Evolutionary conservation across 2,797 vertebrate genomes (phyloP), one percentile per base, ranked within the genome.

Genomic region (Galago senegalensis): DNA sequence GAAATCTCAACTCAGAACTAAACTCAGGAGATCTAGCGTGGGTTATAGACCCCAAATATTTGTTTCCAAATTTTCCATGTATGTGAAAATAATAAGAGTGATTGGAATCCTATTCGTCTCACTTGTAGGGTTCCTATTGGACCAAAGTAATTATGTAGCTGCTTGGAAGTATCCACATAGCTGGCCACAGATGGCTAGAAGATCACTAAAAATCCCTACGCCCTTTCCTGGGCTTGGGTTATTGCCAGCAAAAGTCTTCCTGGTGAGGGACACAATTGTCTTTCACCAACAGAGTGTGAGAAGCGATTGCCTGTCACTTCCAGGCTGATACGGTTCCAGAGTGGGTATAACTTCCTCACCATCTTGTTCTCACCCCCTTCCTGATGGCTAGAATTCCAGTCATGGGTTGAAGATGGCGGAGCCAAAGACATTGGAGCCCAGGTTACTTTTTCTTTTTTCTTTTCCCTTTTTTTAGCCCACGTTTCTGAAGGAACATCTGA

Each of bases 361-460:
- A 0, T 80, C 18, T 21, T 79, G n/a, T 1, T 0, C 58, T 6
- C 13, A 25, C 4, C 43, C 5, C 5, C 13, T 43, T 10, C n/a
- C 11, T 88, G 25, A 53, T 49, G 16, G 31, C 79, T 18, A n/a
- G 9, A 58, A 60, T 61, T 73, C 14, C 10, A 82, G 49, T 73
- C 21, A n/a, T 1, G 0, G 29, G 4, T 75, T 86, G 56, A 56
- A 53, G 43, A 18, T 67, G 56, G n/a, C 21, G 58, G 49, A 86
- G 1, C 17, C 25, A 43, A 69, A 79, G 43, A 18, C 6, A 14
- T 31, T 56, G 4, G 16, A 69, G 11, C 20, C 53, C 79, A 17
- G 13, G 18, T 53, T 53, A 53, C 49, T 53, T 14, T 13, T 53
- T 53, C 14, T 14, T 53, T 53, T 53, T 49, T 13, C 46, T 14